These are phyloP conservation scores for Caenorhabditis brenneri DNA, from an alignment of 1,140 invertebrate species.

Conservation along the genomic window DNA sequence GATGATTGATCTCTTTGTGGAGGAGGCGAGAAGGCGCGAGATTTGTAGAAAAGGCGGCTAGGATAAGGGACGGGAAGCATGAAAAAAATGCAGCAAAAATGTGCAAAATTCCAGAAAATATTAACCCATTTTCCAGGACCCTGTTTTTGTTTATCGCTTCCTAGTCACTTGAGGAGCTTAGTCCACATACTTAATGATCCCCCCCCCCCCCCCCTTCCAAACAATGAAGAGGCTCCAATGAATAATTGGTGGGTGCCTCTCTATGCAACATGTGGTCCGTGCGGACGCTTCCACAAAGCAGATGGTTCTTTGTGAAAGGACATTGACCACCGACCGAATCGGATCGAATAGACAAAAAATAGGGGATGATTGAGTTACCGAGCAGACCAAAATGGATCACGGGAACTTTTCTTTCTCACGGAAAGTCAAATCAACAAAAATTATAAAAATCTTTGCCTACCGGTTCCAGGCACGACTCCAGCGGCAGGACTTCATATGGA, in stretches of 20 bases:
- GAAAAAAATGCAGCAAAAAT: no score
- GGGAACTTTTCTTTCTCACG: no score
- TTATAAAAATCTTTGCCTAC: background rate
- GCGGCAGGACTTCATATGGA: conserved; percentile 1
- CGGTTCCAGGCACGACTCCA: conserved; percentile 1
- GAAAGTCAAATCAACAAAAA: no score
- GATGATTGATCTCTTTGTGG: background rate
- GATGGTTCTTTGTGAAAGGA: background rate
- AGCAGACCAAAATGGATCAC: no score
- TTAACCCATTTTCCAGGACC: no score
- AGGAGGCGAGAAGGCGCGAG: background rate
- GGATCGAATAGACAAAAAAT: no score
- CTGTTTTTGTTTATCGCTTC: background rate
- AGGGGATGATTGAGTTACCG: no score
- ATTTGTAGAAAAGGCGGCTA: no score
- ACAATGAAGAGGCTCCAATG: background rate
- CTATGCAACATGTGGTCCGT: conserved; percentile 4
- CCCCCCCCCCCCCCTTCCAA: no score
- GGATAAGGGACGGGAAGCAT: no score
- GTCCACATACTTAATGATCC: background rate
- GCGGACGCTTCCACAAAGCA: background rate
- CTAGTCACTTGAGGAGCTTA: background rate
- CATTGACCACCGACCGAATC: no score
- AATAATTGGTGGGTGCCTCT: background rate
- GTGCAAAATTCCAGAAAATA: no score